phyloP scores from a whole-genome alignment of 2,888 invertebrate species.

The Heteromurus nitidus region DNA sequence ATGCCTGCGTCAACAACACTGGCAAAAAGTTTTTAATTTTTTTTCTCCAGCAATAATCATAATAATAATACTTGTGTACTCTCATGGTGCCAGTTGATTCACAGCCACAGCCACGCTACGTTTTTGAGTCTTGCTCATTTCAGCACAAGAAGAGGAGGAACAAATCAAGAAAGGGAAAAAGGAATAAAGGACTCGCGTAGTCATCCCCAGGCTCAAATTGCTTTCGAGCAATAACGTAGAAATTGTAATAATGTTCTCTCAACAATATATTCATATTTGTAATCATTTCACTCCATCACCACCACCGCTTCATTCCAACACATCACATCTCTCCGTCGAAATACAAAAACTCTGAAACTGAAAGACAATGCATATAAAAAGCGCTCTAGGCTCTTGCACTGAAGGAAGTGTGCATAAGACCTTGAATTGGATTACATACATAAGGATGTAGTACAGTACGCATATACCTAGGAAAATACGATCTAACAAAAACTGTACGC shows the following conservation, averaged over 20 bases:
- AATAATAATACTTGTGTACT: constrained; percentile 55
- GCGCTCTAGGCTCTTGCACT: too few species aligned
- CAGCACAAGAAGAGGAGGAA: constrained; percentile 9
- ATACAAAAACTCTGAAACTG: not conserved
- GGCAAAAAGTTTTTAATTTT: constrained; percentile 57
- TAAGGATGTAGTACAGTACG: too few species aligned
- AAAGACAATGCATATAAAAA: too few species aligned
- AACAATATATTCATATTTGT: constrained; percentile 1
- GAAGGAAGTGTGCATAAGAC: too few species aligned
- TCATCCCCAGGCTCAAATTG: not conserved
- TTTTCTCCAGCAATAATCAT: constrained; percentile 54
- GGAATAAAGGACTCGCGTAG: not conserved
- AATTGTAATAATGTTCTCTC: not conserved
- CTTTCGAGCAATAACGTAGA: not conserved
- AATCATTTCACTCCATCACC: too few species aligned
- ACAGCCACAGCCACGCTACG: constrained; percentile 34
- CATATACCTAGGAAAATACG: too few species aligned
- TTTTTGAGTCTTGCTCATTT: too few species aligned
- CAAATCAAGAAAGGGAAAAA: constrained; percentile 25
- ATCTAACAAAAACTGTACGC: too few species aligned
- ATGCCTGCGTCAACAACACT: constrained; percentile 36
- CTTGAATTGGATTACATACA: too few species aligned
- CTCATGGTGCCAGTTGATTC: constrained; percentile 57
- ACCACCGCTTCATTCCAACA: not conserved
- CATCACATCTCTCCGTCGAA: not conserved